These are phyloP conservation scores for Sphenodon punctatus DNA, from an alignment of 2,797 vertebrate species.

Conservation along the genomic window DNA sequence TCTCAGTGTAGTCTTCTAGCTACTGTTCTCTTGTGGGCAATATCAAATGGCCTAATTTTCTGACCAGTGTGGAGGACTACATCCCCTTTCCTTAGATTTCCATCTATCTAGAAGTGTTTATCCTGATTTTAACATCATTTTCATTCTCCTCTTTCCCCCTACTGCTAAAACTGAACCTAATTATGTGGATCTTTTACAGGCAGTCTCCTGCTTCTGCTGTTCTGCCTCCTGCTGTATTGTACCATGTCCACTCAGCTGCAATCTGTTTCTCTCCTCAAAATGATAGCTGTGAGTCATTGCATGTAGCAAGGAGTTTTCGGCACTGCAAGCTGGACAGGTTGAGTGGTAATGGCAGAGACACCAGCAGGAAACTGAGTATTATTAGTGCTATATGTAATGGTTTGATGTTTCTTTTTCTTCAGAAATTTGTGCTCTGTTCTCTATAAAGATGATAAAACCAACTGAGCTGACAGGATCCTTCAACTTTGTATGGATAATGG, in stretches of 20 bases:
- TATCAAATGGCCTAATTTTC: too few relatives aligned
- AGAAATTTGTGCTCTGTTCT: conserved; percentile 44
- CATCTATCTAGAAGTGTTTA: too few relatives aligned
- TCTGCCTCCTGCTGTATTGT: conserved; percentile 41
- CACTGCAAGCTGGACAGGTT: neutral
- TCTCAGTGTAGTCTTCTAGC: too few relatives aligned
- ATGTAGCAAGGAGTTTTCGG: conserved; percentile 49
- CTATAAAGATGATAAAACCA: conserved; percentile 37
- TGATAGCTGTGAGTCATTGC: conserved; percentile 26
- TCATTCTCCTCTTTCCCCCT: neutral
- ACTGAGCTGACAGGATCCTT: conserved; percentile 51
- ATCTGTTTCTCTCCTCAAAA: neutral
- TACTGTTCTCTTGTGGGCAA: too few relatives aligned
- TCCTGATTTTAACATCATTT: neutral
- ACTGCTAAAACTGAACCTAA: conserved; percentile 1
- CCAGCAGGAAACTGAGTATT: conserved; percentile 10
- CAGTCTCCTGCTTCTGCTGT: conserved; percentile 3
- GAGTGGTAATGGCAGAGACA: conserved; percentile 14
- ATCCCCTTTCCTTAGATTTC: too few relatives aligned
- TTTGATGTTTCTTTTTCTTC: conserved; percentile 41
- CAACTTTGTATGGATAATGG: conserved; percentile 23
- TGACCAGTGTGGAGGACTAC: too few relatives aligned
- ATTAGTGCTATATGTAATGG: neutral
- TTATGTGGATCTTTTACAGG: conserved; percentile 10
- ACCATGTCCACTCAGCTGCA: neutral